Base-by-base conservation (phyloP, 2,113 vertebrate genomes). In the Aleadryas rufinucha region DNA sequence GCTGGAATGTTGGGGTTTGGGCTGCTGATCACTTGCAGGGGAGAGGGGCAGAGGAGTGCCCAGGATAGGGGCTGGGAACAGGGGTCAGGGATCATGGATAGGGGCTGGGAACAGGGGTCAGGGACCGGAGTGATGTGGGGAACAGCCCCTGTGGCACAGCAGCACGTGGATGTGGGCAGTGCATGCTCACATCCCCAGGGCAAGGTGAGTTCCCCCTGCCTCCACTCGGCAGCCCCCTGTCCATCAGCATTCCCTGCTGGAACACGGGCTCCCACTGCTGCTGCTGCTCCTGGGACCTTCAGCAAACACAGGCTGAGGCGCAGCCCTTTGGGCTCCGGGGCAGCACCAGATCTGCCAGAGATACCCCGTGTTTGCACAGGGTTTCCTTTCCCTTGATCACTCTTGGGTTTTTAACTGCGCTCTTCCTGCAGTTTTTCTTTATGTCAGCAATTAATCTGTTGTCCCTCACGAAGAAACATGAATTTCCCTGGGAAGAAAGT, bases 341-440 rank as follows among this genome's bases (percentile, higher is more conserved):
- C 66, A 83, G 76, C 17, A 57, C 76, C 79, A 92, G 94, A 63
- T 84, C 71, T 76, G 90, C 53, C 41, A 35, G 6, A 94, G 94
- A 93, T 53, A 83, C 82, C 66, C 66, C 1, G 11, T 56, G 57
- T 44, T 87, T 85, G 84, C 78, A 83, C 75, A 85, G 6, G 37
- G 31, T n/a, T 95, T 96, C 90, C 85, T 95, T 85, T n/a, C 71
- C 82, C 79, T 95, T 64, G 54, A 49, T 94, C 83, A 23, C 3
- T 15, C 59, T 35, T 2, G 6, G 37, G 5, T 33, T 80, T 78
- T 80, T 69, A 90, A 65, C 68, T 57, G 49, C 1, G 0, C 20
- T 95, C 71, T 93, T 69, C 88, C 85, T 92, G 90, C 63, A 30
- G 50, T 71, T 89, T 93, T 72, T 69, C 90, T 76, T 92, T 14